Evolutionary conservation across 2,113 vertebrate species (phyloP).

Genomic region (Xyrauchen texanus): DNA sequence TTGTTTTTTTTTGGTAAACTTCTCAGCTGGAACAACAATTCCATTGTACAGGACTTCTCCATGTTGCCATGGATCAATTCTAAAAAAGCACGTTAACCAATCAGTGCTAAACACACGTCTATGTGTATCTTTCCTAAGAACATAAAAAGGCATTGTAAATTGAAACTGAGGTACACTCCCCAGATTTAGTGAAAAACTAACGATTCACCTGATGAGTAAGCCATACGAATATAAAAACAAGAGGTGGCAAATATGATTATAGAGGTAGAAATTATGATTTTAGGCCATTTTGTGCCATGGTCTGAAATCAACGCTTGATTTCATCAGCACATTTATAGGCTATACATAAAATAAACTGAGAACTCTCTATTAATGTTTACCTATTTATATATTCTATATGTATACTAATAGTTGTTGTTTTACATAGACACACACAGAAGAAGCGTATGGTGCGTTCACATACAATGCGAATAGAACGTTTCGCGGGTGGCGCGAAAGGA

Average conservation of each 20-base stretch:
- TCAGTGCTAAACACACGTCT: slow-evolving; percentile 25
- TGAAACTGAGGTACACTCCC: slow-evolving; percentile 32
- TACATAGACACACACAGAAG: background rate
- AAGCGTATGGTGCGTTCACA: too few species aligned
- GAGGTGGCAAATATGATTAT: slow-evolving; percentile 48
- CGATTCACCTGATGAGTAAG: slow-evolving; percentile 30
- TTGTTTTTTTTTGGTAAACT: background rate
- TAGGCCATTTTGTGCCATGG: background rate
- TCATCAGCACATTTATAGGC: background rate
- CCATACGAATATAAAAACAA: slow-evolving; percentile 32
- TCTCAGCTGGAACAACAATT: slow-evolving; percentile 37
- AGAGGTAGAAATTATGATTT: slow-evolving; percentile 43
- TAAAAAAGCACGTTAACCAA: slow-evolving; percentile 24
- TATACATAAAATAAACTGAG: background rate
- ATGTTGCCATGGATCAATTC: slow-evolving; percentile 21
- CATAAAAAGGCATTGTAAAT: slow-evolving; percentile 15
- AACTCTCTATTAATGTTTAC: background rate
- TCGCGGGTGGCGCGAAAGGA: too few species aligned
- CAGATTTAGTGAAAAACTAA: slow-evolving; percentile 14
- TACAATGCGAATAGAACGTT: too few species aligned
- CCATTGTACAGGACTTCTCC: slow-evolving; percentile 42
- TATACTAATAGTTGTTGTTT: background rate
- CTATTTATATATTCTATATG: background rate
- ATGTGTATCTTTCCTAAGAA: slow-evolving; percentile 11
- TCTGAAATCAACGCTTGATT: background rate